Evolutionary conservation across 2,113 vertebrate species (phyloP), one percentile per base, ranked within the genome.

Genomic region (Charina bottae): DNA sequence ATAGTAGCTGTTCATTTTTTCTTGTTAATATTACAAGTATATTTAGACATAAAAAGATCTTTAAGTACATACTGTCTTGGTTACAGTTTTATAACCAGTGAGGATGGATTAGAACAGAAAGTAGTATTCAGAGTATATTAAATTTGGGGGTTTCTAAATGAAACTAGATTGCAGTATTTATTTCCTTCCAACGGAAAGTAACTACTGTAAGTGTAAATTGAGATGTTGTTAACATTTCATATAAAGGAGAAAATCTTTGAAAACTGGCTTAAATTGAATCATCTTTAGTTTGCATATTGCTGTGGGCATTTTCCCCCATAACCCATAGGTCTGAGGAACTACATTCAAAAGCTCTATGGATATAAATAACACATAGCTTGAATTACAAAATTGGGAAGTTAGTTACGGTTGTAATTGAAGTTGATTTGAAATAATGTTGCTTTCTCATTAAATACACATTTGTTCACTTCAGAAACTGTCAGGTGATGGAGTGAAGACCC

Each of bases 121-220:
- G 9, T 26, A 6, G 9, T 55, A 26, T 62, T 9, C 0, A 64
- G 26, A 46, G n/a, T 58, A 72, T 92, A 49, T 85, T 85, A 83
- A 4, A 42, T 72, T 87, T 78, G 33, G 33, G 49, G 8, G 49
- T 55, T 87, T 72, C 12, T 86, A 68, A 91, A 68, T 49, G 49
- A 64, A 91, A 64, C 37, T 68, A 37, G 12, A 26, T 37, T 26
- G 28, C 15, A 91, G 15, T 60, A 17, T 86, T 54, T 15, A 84
- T 90, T 90, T 83, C 23, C 12, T 90, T 83, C 83, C 72, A 55
- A n/a, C 59, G 11, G 56, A 37, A 92, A 85, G 64, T 55, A 78
- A 68, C 21, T 55, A n/a, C n/a, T n/a, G n/a, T n/a, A 64, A 33
- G 2, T 23, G 5, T 83, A 83, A 58, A 46, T 64, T 28, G 60